Base-by-base conservation (phyloP, 2,888 invertebrate genomes). In the Pardosa pseudoannulata region DNA sequence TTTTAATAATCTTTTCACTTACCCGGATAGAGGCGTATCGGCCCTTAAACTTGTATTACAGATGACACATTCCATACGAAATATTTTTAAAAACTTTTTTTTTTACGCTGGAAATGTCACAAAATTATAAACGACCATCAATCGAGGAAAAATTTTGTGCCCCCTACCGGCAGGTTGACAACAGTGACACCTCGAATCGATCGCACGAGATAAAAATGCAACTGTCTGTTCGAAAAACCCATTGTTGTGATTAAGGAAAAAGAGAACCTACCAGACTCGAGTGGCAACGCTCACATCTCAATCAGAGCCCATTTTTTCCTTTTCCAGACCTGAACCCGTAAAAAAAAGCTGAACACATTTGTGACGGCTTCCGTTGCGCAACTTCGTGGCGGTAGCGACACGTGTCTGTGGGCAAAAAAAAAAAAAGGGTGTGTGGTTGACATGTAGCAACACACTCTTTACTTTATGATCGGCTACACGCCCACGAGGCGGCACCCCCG, bases 391-490 rank as follows among this genome's bases (percentile, higher is more conserved):
- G 46, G 11, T 46, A 16, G n/a, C n/a, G 11, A 9, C 46, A 46
- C 46, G 46, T 46, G 46, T 46, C 46, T 9, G 2, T 2, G 7
- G 16, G 9, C n/a, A n/a, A n/a, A n/a, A n/a, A n/a, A n/a, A n/a
- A 46, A 46, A 46, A 46, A 46, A 46, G 46, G 46, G 46, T 46
- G 46, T 46, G 46, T 46, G 16, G 46, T 46, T 46, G 46, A 46
- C 46, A 46, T 9, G 7, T 6, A 6, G 46, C 46, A 46, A 46
- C 46, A 46, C 46, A n/a, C 46, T 2, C 46, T 6, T 46, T 16
- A 46, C n/a, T 46, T 46, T 46, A 46, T 46, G 5, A 16, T 46
- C 46, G 13, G 13, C 46, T 16, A 6, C 46, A 46, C 46, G 46
- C 46, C 46, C n/a, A 46, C 46, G 46, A 11, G n/a, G 16, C 9